phyloP scores from a whole-genome alignment of 2,888 invertebrate genomes.

The Heliconius sara region DNA sequence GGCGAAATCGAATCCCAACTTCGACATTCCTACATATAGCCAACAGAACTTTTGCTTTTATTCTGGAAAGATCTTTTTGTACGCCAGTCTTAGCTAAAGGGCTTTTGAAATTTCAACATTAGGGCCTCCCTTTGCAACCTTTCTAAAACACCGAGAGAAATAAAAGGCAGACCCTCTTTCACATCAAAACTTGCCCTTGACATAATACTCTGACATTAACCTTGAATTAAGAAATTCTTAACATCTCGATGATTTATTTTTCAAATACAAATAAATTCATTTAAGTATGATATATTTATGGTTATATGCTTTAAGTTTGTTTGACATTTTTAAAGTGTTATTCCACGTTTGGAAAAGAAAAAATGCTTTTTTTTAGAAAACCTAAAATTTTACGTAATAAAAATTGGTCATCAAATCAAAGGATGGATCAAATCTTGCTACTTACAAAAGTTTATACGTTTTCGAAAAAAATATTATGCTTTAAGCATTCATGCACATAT shows the following conservation, averaged over 20 bases:
- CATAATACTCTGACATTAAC: slow-evolving; percentile 46
- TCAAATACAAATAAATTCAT: background rate
- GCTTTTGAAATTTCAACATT: slow-evolving; percentile 39
- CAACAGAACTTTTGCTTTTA: background rate
- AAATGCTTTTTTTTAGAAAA: too few relatives aligned
- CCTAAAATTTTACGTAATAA: too few relatives aligned
- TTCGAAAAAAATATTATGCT: too few relatives aligned
- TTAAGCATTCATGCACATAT: too few relatives aligned
- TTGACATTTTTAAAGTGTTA: background rate
- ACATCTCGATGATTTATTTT: slow-evolving; percentile 25
- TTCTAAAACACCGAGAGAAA: slow-evolving; percentile 36
- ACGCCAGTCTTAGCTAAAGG: slow-evolving; percentile 28
- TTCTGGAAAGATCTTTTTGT: slow-evolving; percentile 24
- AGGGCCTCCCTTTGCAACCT: slow-evolving; percentile 36
- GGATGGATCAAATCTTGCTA: background rate
- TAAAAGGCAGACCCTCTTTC: slow-evolving; percentile 40
- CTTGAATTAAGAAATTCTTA: slow-evolving; percentile 42
- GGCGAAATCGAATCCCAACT: background rate
- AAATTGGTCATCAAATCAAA: too few relatives aligned
- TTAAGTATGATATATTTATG: background rate
- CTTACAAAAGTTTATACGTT: background rate
- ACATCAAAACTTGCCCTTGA: slow-evolving; percentile 42
- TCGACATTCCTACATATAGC: background rate
- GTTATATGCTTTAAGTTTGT: background rate
- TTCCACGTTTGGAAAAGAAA: background rate